Evolutionary conservation across 2,888 invertebrate species (phyloP).

Genomic region (Scaptomyza caliginosa): DNA sequence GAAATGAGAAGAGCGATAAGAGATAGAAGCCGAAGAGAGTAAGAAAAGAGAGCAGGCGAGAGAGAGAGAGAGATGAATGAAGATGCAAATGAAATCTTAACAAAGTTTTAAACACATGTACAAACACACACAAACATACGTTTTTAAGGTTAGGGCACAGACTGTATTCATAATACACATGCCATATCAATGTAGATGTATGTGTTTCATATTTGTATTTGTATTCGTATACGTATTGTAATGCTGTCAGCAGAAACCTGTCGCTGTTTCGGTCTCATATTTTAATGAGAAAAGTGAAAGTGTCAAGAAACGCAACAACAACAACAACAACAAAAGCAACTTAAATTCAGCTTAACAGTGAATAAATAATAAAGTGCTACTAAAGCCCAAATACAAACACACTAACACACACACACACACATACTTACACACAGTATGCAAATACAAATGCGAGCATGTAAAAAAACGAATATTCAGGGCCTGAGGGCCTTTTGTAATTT

Average conservation of each 20-base stretch:
- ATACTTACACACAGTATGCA: neutral
- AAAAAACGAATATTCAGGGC: neutral
- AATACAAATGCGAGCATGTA: slow-evolving; percentile 14
- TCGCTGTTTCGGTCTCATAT: slow-evolving; percentile 66
- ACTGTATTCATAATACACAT: neutral
- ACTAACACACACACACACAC: slow-evolving; percentile 10
- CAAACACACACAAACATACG: neutral
- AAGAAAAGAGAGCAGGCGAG: no score
- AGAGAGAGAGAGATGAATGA: slow-evolving; percentile 14
- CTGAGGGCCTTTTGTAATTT: slow-evolving; percentile 1
- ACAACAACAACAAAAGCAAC: slow-evolving; percentile 29
- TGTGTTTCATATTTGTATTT: slow-evolving; percentile 15
- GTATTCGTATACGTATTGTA: slow-evolving; percentile 34
- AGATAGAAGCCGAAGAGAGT: neutral
- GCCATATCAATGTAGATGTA: neutral
- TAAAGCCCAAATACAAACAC: slow-evolving; percentile 41
- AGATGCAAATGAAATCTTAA: slow-evolving; percentile 57
- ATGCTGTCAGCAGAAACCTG: slow-evolving; percentile 54
- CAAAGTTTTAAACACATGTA: slow-evolving; percentile 2
- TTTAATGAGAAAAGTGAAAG: slow-evolving; percentile 79
- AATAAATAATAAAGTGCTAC: slow-evolving; percentile 69
- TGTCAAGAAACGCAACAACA: slow-evolving; percentile 66
- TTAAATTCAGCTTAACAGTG: slow-evolving; percentile 55
- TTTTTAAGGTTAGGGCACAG: slow-evolving; percentile 42
- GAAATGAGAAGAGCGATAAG: neutral